These are phyloP conservation scores for Zaprionus nigranus DNA, from an alignment of 1,140 invertebrate genomes.

Conservation along the genomic window DNA sequence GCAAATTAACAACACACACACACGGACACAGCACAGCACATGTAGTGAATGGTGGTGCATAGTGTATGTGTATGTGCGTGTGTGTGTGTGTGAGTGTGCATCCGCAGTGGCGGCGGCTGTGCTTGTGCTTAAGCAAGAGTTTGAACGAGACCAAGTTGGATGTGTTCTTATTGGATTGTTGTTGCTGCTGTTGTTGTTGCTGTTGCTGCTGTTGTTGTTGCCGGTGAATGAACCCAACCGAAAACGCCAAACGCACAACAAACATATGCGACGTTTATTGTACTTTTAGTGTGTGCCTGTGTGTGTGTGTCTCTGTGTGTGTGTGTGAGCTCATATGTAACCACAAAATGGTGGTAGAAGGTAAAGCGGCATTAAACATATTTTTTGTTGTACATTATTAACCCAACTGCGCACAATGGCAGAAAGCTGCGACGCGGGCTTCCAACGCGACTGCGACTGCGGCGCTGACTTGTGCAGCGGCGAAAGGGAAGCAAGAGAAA, in stretches of 20 bases:
- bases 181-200: neutral
- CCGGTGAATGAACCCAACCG: conserved; percentile 52
- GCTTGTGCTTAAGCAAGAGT: conserved; percentile 48
- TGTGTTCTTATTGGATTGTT: conserved; percentile 46
- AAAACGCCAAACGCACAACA: conserved; percentile 59
- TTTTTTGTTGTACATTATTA: conserved; percentile 48
- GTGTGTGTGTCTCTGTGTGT: neutral
- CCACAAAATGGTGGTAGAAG: conserved; percentile 62
- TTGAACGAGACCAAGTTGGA: conserved; percentile 47
- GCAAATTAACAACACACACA: conserved; percentile 40
- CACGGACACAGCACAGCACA: neutral
- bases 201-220: conserved; percentile 22
- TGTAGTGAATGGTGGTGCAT: conserved; percentile 15
- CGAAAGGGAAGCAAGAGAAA: conserved; percentile 52
- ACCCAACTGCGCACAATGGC: conserved; percentile 66
- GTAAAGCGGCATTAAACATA: conserved; percentile 47
- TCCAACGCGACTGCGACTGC: conserved; percentile 37
- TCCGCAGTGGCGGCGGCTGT: conserved; percentile 25
- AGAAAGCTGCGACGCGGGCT: conserved; percentile 32
- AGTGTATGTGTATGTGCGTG: neutral
- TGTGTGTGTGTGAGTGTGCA: conserved; percentile 22
- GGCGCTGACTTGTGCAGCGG: conserved; percentile 44
- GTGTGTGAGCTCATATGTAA: conserved; percentile 17
- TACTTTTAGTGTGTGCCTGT: conserved; percentile 2
- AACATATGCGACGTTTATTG: conserved; percentile 27